phyloP scores from a whole-genome alignment of 2,888 invertebrate species.

The Oscheius sp. region DNA sequence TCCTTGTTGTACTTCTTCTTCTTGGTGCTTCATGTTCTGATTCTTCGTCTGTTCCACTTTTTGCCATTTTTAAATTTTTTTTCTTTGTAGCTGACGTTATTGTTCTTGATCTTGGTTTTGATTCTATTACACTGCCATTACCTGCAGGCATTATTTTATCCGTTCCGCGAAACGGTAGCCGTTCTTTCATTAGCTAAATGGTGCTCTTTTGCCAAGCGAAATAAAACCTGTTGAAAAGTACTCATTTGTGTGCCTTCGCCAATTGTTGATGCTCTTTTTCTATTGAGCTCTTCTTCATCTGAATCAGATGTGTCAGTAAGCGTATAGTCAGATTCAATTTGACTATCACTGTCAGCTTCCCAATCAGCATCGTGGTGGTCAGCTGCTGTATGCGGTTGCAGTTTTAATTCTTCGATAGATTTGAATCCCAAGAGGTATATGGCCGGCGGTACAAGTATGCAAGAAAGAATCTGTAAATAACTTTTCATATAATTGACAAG shows the following conservation, averaged over 20 bases:
- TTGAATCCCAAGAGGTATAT: constrained; percentile 89
- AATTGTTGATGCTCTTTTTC: constrained; percentile 15
- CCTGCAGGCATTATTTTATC: constrained; percentile 4
- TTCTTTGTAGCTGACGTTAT: constrained; percentile 6
- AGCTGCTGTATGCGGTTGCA: constrained; percentile 80
- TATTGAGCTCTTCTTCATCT: constrained; percentile 19
- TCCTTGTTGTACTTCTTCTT: constrained; percentile 5
- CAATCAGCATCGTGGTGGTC: constrained; percentile 49
- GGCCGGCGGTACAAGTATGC: constrained; percentile 88
- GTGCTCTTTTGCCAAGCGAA: neutral
- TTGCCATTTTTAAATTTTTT: neutral
- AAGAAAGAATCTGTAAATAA: constrained; percentile 77
- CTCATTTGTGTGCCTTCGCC: constrained; percentile 5
- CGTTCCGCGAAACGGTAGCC: constrained; percentile 5
- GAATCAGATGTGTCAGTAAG: constrained; percentile 13
- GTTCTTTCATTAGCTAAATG: constrained; percentile 21
- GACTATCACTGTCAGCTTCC: constrained; percentile 35
- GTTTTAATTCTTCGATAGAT: constrained; percentile 92
- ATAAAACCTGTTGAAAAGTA: constrained; percentile 13
- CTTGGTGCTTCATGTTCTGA: neutral
- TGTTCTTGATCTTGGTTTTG: constrained; percentile 7
- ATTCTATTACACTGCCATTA: neutral
- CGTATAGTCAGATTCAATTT: constrained; percentile 4
- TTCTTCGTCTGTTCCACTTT: constrained; percentile 4
- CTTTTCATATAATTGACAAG: too few relatives aligned